These are phyloP conservation scores for Falco novaeseelandiae DNA, from an alignment of 2,797 vertebrate species.

Conservation along the genomic window DNA sequence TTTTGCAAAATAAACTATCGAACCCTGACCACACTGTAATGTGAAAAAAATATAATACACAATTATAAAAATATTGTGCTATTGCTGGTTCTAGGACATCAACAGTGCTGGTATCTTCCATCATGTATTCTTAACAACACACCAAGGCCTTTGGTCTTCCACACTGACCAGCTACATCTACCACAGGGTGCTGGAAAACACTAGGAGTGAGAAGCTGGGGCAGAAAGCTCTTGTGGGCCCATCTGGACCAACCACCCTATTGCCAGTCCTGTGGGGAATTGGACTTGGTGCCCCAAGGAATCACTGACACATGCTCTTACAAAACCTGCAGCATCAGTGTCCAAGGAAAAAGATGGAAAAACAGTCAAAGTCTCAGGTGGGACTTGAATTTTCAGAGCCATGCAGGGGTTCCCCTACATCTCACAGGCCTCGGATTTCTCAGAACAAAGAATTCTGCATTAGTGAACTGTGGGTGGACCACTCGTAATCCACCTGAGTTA, in stretches of 20 bases:
- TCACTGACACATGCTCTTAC: not conserved
- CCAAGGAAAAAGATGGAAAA: not conserved
- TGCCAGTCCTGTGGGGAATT: not conserved
- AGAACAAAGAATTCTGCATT: not conserved
- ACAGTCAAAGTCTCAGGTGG: not conserved
- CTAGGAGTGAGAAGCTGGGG: not conserved
- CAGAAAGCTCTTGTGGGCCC: not conserved
- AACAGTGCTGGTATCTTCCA: not conserved
- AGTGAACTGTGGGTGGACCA: not conserved
- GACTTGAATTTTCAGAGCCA: not conserved
- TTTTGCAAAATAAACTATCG: not conserved
- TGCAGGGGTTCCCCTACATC: not conserved
- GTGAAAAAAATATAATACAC: not conserved
- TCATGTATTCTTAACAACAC: not conserved
- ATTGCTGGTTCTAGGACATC: not conserved
- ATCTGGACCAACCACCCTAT: not conserved
- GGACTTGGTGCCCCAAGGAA: not conserved
- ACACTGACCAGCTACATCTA: rapidly evolving
- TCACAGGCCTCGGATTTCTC: not conserved
- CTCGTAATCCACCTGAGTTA: not conserved
- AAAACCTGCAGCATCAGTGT: not conserved
- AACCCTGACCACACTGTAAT: not conserved
- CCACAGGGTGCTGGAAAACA: rapidly evolving
- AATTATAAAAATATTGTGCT: not conserved
- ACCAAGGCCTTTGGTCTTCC: not conserved